These are phyloP conservation scores for Aptenodytes patagonicus DNA, from an alignment of 2,113 vertebrate species.

Conservation along the genomic window DNA sequence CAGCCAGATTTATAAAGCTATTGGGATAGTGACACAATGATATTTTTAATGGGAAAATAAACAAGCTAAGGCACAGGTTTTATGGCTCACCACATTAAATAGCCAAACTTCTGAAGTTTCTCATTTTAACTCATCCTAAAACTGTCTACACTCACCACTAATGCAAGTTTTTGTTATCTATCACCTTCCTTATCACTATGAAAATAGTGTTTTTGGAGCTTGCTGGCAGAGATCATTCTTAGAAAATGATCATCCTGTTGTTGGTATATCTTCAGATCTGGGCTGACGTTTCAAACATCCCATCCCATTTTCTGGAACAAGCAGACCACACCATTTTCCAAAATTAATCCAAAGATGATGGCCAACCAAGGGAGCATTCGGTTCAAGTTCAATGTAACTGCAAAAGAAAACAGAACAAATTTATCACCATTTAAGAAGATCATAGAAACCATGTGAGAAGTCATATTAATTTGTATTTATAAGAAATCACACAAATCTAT, in stretches of 20 bases:
- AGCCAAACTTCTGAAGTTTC: not conserved
- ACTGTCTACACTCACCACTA: not conserved
- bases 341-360: constrained; percentile 80
- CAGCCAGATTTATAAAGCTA: not conserved
- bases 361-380: constrained; percentile 79
- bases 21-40: not conserved
- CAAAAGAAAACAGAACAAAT: constrained; percentile 3
- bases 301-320: constrained; percentile 73
- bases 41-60: not conserved
- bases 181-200: not conserved
- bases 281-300: constrained; percentile 57
- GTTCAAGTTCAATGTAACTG: constrained; percentile 89
- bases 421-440: not conserved
- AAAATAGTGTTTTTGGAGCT: not conserved
- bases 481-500: not conserved
- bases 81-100: not conserved
- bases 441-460: not conserved
- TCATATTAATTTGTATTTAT: not conserved
- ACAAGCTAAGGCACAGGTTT: not conserved
- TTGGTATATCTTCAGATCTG: not conserved
- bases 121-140: not conserved
- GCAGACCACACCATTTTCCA: constrained; percentile 79
- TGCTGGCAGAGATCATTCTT: not conserved
- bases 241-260: not conserved
- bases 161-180: not conserved